Conservation (phyloP, 2,113 vertebrate genomes). For the Nicator chloris region DNA sequence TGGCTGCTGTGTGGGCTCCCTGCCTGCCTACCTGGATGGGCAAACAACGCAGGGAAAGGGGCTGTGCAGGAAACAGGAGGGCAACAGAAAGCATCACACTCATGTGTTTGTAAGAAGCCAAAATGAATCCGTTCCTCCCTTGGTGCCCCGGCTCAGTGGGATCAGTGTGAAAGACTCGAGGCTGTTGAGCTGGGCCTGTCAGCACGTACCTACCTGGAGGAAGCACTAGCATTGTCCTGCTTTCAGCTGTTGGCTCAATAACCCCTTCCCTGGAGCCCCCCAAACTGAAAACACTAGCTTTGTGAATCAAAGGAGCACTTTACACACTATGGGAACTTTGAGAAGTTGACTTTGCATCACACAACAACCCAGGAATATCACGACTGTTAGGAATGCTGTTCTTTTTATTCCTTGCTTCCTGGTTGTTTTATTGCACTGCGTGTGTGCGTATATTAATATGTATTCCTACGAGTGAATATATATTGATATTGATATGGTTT, state of each 20-base stretch:
- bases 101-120: neutral
- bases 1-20: neutral
- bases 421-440: slow-evolving; percentile 55
- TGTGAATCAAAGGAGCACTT: slow-evolving; percentile 79
- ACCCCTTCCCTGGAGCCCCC: neutral
- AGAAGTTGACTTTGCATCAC: slow-evolving; percentile 20
- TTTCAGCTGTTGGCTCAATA: neutral
- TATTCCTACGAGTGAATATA: slow-evolving; percentile 30
- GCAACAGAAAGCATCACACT: fast-evolving
- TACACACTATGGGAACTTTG: slow-evolving; percentile 58
- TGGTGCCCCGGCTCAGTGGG: neutral
- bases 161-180: neutral
- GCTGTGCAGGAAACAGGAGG: neutral
- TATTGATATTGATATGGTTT: slow-evolving; percentile 56
- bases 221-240: neutral
- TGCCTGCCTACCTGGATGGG: neutral
- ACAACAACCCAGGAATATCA: slow-evolving; percentile 9
- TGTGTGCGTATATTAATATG: slow-evolving; percentile 45
- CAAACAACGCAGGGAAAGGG: neutral
- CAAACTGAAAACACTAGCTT: slow-evolving; percentile 63
- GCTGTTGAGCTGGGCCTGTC: neutral
- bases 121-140: neutral
- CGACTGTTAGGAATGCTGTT: slow-evolving; percentile 48
- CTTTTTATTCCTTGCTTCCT: slow-evolving; percentile 43
- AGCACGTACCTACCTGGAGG: neutral